A percentile compares a stretch with the other conserved stretches of the same genome.
These are phyloP conservation scores for Meteorus cinctellus DNA, from an alignment of 2,888 invertebrate genomes.

Conservation along the genomic window DNA sequence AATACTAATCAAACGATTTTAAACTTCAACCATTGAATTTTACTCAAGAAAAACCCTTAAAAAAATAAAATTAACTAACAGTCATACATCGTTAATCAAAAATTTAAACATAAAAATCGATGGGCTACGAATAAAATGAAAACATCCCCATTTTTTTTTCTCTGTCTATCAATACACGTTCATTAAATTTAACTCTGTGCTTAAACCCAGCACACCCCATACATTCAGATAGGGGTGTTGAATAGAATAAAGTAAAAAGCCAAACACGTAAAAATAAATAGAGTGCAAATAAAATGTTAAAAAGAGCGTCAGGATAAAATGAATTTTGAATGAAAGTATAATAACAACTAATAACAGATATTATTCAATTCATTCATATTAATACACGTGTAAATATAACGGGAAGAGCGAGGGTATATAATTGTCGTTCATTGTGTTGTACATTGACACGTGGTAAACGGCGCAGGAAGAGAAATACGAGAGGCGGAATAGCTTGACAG, in stretches of 20 bases:
- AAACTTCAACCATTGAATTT: too few species aligned
- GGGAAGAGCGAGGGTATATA: slow-evolving; percentile 31
- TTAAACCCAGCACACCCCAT: too few species aligned
- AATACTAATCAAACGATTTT: too few species aligned
- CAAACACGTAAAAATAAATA: slow-evolving; percentile 6
- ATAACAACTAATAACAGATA: slow-evolving; percentile 61
- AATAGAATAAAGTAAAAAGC: not conserved
- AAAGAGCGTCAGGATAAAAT: slow-evolving; percentile 47
- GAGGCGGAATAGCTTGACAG: slow-evolving; percentile 7
- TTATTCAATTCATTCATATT: not conserved
- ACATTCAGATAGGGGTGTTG: not conserved
- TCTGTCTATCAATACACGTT: too few species aligned
- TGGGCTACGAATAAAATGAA: too few species aligned
- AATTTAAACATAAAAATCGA: too few species aligned
- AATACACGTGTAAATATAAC: slow-evolving; percentile 58
- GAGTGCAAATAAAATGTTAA: slow-evolving; percentile 24
- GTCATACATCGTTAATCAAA: too few species aligned
- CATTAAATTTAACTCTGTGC: too few species aligned
- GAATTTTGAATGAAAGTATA: slow-evolving; percentile 53
- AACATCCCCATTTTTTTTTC: too few species aligned
- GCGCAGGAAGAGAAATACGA: slow-evolving; percentile 24
- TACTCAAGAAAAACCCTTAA: too few species aligned
- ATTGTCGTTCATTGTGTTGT: slow-evolving; percentile 36
- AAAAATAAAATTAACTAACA: too few species aligned
- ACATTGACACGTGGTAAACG: slow-evolving; percentile 29